phyloP scores from a whole-genome alignment of 2,888 invertebrate species.

The Ditula angustiorana region DNA sequence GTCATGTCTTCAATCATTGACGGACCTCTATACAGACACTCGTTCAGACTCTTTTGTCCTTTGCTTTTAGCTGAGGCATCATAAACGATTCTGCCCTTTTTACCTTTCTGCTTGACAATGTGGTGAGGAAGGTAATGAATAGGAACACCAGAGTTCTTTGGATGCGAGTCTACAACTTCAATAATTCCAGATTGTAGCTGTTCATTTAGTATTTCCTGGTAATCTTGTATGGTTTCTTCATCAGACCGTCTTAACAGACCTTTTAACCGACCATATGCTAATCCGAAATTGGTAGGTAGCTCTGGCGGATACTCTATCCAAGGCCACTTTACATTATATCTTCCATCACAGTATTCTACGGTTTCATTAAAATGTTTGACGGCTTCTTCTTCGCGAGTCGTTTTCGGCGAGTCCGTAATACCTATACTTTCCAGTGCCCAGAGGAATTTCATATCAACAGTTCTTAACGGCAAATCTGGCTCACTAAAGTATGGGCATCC shows the following conservation, averaged over 20 bases:
- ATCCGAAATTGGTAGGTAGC: slow-evolving; percentile 40
- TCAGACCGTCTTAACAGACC: slow-evolving; percentile 33
- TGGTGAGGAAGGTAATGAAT: not conserved
- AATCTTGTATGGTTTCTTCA: slow-evolving; percentile 31
- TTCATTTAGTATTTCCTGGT: not conserved
- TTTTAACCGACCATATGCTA: slow-evolving; percentile 38
- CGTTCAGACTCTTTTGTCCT: not conserved
- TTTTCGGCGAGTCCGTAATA: slow-evolving; percentile 21
- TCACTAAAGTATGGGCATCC: not conserved
- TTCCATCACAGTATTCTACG: slow-evolving; percentile 21
- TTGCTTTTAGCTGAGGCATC: not conserved
- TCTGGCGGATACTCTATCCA: slow-evolving; percentile 41
- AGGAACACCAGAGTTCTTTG: not conserved
- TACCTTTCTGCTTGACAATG: not conserved
- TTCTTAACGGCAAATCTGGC: not conserved
- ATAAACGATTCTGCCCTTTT: not conserved
- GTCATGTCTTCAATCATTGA: too few relatives aligned
- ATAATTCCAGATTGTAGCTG: not conserved
- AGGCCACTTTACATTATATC: slow-evolving; percentile 43
- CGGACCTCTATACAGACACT: too few relatives aligned
- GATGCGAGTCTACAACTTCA: not conserved
- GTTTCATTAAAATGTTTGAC: not conserved
- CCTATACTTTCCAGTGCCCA: slow-evolving; percentile 4
- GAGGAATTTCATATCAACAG: not conserved
- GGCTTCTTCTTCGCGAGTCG: not conserved